Percentiles rank a stretch among this genome's conserved stretches.
Evolutionary conservation across 1,140 invertebrate species (phyloP).

Genomic region (Scaptodrosophila lebanonensis): DNA sequence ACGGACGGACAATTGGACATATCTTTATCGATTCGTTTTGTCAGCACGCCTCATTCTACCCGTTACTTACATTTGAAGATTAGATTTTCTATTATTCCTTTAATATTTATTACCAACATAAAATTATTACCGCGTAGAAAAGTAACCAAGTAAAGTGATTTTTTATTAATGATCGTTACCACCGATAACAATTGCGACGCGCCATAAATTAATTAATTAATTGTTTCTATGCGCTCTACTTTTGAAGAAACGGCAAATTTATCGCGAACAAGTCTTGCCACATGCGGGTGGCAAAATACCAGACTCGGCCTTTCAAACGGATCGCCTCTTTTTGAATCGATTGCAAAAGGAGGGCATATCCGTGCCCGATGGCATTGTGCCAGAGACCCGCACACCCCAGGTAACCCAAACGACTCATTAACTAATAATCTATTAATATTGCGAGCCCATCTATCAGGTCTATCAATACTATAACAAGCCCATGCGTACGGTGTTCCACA

Average conservation of each 20-base stretch:
- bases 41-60: no score
- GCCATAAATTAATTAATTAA: constrained; percentile 23
- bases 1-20: no score
- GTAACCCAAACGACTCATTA: constrained; percentile 27
- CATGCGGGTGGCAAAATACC: constrained; percentile 82
- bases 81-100: no score
- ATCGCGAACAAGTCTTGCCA: constrained; percentile 82
- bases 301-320: constrained; percentile 81
- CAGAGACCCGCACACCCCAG: constrained; percentile 78
- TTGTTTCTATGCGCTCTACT: background rate
- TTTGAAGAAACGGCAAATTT: constrained; percentile 81
- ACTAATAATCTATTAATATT: background rate
- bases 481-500: constrained; percentile 65
- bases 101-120: no score
- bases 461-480: constrained; percentile 66
- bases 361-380: constrained; percentile 80
- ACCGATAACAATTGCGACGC: constrained; percentile 30
- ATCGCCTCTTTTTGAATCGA: constrained; percentile 81
- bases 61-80: no score
- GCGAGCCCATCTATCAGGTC: constrained; percentile 57
- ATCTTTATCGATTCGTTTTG: no score
- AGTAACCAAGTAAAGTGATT: no score
- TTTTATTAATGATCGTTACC: no score
- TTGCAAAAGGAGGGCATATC: constrained; percentile 82
- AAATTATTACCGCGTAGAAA: no score